Base-by-base conservation (phyloP, 2,797 vertebrate genomes). In the Myioborus melanocephalus region DNA sequence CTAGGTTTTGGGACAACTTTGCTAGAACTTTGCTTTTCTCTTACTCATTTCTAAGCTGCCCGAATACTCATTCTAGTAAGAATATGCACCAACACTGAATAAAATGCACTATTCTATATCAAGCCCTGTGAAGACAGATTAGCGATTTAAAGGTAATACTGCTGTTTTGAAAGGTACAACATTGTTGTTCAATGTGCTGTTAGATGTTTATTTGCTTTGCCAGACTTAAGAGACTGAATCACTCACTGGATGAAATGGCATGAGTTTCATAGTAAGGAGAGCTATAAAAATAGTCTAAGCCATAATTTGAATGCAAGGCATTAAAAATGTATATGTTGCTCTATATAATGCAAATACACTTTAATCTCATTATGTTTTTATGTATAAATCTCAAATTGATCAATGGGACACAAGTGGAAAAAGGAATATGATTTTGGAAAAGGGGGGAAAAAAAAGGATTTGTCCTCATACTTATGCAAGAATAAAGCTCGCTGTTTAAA, bases 401-500 rank as follows among this genome's bases (percentile, higher is more conserved):
- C 72, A 81, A 53, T 47, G 24, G 8, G 26, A 65, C 44, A 78
- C 19, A 90, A 88, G 83, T 18, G 10, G 21, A 90, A 90, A 69
- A 66, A 6, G 50, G 9, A 3, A 41, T 73, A 35, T 68, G 5
- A 83, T 30, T 90, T 68, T 26, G 34, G 23, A 47, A 83, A 91
- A 39, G 2, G 3, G 3, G 0, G 3, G 0, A 0, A 3, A 16
- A 21, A 37, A 46, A 52, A 55, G 15, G 2, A 76, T 57, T 64
- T 94, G 2, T 79, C 34, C 27, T 81, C 43, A 57, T 81, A 35
- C 10, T 68, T 17, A 35, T 22, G 19, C 10, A 94, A 75, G 43
- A 83, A 88, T 68, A 89, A 88, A 71, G 16, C 3, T 66, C 18
- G 57, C 9, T 39, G 6, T 22, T 53, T 21, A 0, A 21, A 23